Percentiles rank a stretch among this genome's conserved stretches.
Conservation (phyloP, 1,140 invertebrate genomes). For the Lepidostoma basale region DNA sequence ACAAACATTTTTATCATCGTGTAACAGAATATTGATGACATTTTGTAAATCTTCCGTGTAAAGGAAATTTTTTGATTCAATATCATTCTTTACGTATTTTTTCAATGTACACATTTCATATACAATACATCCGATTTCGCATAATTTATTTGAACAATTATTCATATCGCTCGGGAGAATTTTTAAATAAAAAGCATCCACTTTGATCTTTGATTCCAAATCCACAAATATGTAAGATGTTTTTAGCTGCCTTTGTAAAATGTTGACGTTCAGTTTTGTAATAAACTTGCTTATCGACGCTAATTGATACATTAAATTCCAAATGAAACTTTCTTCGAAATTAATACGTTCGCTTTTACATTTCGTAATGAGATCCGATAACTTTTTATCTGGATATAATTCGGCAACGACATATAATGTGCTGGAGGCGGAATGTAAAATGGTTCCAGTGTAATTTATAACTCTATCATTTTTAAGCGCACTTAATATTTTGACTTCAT, state of each 20-base stretch:
- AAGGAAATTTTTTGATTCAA: conserved; percentile 49
- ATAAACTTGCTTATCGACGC: conserved; percentile 51
- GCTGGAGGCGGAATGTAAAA: conserved; percentile 20
- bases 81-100: conserved; percentile 35
- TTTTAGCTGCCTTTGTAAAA: conserved; percentile 52
- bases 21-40: conserved; percentile 52
- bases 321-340: conserved; percentile 55
- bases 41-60: conserved; percentile 56
- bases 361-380: conserved; percentile 21
- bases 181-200: conserved; percentile 55
- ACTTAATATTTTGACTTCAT: conserved; percentile 19
- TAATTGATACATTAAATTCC: conserved; percentile 54
- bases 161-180: background rate
- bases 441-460: conserved; percentile 25
- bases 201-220: conserved; percentile 50
- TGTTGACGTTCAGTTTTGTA: conserved; percentile 48
- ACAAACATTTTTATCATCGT: conserved; percentile 47
- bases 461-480: conserved; percentile 7
- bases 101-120: conserved; percentile 48
- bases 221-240: conserved; percentile 52
- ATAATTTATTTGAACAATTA: conserved; percentile 46
- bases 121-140: conserved; percentile 52
- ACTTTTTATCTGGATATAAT: conserved; percentile 10
- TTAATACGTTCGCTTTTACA: conserved; percentile 35
- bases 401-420: conserved; percentile 36